Conservation (phyloP, 2,113 vertebrate genomes). For the Saccopteryx bilineata region DNA sequence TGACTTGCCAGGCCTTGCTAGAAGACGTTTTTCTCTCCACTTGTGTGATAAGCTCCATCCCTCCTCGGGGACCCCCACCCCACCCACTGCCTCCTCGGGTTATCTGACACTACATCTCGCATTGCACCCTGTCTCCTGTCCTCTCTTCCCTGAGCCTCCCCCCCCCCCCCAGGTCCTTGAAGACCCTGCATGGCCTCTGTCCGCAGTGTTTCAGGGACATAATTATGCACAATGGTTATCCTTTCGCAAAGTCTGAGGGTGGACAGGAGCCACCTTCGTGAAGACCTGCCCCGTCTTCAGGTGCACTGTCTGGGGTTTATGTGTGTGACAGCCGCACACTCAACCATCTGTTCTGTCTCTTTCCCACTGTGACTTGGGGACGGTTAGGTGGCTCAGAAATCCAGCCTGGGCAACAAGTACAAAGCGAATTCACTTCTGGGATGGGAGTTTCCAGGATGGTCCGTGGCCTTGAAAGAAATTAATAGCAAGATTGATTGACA, state of each 20-base stretch:
- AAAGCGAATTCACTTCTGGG: rapidly evolving
- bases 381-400: background rate
- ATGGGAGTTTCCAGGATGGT: background rate
- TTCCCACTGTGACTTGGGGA: background rate
- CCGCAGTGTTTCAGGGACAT: rapidly evolving
- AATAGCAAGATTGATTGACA: rapidly evolving
- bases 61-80: rapidly evolving
- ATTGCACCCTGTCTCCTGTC: no score
- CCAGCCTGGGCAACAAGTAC: background rate
- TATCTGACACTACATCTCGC: rapidly evolving
- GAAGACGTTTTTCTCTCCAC: rapidly evolving
- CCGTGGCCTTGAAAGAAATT: rapidly evolving
- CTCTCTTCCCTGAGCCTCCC: background rate
- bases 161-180: background rate
- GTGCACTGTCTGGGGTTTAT: rapidly evolving
- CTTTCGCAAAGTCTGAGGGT: rapidly evolving
- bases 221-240: rapidly evolving
- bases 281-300: rapidly evolving
- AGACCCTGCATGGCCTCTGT: rapidly evolving
- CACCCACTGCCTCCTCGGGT: rapidly evolving
- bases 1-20: rapidly evolving
- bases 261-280: rapidly evolving
- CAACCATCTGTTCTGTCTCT: background rate
- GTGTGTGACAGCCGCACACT: rapidly evolving
- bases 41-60: rapidly evolving